These are phyloP conservation scores for Channa argus DNA, from an alignment of 2,113 vertebrate species.

Conservation along the genomic window DNA sequence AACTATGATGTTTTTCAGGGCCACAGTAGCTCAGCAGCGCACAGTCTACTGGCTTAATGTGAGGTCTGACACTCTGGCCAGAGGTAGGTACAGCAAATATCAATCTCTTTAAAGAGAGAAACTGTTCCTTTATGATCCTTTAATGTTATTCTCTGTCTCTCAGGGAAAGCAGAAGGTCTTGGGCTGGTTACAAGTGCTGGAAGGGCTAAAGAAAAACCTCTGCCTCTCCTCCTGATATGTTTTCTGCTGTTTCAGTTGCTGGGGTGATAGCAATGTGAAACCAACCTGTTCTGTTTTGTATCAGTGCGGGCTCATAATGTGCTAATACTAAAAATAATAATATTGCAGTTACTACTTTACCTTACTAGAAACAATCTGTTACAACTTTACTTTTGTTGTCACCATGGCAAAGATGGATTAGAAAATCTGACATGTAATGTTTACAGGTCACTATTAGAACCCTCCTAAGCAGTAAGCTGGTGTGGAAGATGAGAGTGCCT, in stretches of 20 bases:
- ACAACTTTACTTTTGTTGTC: too few relatives aligned
- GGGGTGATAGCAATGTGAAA: background rate
- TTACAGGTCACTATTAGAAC: too few relatives aligned
- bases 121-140: background rate
- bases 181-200: slow-evolving; percentile 19
- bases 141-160: background rate
- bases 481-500: too few relatives aligned
- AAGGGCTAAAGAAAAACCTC: slow-evolving; percentile 10
- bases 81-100: slow-evolving; percentile 24
- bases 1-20: slow-evolving; percentile 25
- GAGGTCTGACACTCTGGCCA: slow-evolving; percentile 29
- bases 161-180: slow-evolving; percentile 16
- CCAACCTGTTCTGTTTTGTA: background rate
- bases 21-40: slow-evolving; percentile 55
- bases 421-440: too few relatives aligned
- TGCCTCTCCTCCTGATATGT: slow-evolving; percentile 35
- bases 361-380: too few relatives aligned
- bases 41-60: slow-evolving; percentile 55
- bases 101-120: background rate
- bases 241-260: slow-evolving; percentile 43
- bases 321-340: too few relatives aligned
- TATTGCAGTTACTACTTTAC: too few relatives aligned
- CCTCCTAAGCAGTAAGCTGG: too few relatives aligned
- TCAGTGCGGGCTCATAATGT: too few relatives aligned
- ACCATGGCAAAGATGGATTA: too few relatives aligned